phyloP scores from a whole-genome alignment of 1,140 invertebrate genomes.

The Cotesia chilonis region DNA sequence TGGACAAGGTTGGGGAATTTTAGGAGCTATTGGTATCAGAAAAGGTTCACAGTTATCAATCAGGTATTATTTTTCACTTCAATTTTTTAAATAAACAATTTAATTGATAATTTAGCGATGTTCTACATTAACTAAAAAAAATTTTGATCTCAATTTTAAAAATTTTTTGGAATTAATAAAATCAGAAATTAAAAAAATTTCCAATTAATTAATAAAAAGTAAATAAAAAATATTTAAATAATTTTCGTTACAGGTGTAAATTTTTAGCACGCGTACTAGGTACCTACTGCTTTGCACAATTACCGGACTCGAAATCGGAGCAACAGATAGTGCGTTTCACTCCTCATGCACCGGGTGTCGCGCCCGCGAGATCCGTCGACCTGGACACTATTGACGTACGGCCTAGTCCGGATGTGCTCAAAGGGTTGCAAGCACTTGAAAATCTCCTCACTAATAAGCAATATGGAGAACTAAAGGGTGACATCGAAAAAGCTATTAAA shows the following conservation, averaged over 20 bases:
- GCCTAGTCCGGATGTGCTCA: constrained; percentile 62
- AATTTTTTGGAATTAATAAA: too few relatives aligned
- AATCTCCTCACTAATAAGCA: constrained; percentile 61
- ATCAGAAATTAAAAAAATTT: background rate
- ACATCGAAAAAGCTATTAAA: constrained; percentile 61
- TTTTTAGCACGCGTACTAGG: constrained; percentile 60
- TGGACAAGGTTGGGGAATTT: constrained; percentile 68
- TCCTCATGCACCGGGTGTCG: constrained; percentile 53
- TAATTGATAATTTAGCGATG: too few relatives aligned
- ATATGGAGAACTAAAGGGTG: constrained; percentile 59
- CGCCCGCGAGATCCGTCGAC: constrained; percentile 47
- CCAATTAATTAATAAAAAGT: background rate
- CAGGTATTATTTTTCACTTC: constrained; percentile 57
- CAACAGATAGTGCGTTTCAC: constrained; percentile 50
- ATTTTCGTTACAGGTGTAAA: constrained; percentile 57
- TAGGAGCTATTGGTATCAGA: constrained; percentile 73
- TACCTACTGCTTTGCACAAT: constrained; percentile 63
- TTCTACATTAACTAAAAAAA: too few relatives aligned
- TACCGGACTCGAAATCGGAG: constrained; percentile 63
- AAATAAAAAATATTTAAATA: constrained; percentile 7
- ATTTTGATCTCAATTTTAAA: too few relatives aligned
- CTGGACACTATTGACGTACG: constrained; percentile 57
- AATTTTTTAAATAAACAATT: background rate
- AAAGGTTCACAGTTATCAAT: constrained; percentile 69
- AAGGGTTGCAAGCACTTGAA: constrained; percentile 62